Conservation (phyloP, 1,140 invertebrate genomes). For the Drosophila punjabiensis region DNA sequence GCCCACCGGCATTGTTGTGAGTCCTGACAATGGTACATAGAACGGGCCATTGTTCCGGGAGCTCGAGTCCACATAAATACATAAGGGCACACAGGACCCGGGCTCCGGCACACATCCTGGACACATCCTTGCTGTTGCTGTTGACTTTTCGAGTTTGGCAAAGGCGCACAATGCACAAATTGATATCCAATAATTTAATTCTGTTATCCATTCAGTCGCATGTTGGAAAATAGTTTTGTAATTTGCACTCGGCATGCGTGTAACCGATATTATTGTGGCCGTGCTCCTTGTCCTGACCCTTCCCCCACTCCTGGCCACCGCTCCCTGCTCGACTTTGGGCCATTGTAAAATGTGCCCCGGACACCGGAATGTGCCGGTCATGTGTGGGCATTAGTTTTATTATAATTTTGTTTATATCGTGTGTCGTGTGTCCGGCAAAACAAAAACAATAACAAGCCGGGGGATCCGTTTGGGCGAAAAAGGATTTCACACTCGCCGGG, state of each 20-base stretch:
- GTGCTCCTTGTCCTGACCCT: constrained; percentile 8
- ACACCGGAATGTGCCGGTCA: constrained; percentile 61
- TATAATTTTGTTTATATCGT: constrained; percentile 76
- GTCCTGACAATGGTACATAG: constrained; percentile 70
- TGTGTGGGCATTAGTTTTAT: constrained; percentile 75
- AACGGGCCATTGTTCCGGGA: constrained; percentile 55
- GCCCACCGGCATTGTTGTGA: constrained; percentile 71
- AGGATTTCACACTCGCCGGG: constrained; percentile 76
- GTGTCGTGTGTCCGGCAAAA: constrained; percentile 56
- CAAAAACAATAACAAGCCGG: constrained; percentile 62
- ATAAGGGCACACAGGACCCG: constrained; percentile 12
- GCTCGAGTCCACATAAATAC: constrained; percentile 42
- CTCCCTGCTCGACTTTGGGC: constrained; percentile 37
- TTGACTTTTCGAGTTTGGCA: constrained; percentile 82
- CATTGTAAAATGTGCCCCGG: constrained; percentile 70
- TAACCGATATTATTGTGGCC: constrained; percentile 80
- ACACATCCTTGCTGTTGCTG: constrained; percentile 72
- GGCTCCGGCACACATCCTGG: constrained; percentile 46
- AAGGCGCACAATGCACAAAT: constrained; percentile 75
- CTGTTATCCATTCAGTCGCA: constrained; percentile 77
- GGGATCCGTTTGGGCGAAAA: constrained; percentile 70
- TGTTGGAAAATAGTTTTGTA: constrained; percentile 83
- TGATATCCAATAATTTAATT: constrained; percentile 85
- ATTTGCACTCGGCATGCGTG: constrained; percentile 81
- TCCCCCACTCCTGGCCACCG: neutral